Conservation (phyloP, 64 coral and sea anemone genomes). For the Stichodactyla mertensii region DNA sequence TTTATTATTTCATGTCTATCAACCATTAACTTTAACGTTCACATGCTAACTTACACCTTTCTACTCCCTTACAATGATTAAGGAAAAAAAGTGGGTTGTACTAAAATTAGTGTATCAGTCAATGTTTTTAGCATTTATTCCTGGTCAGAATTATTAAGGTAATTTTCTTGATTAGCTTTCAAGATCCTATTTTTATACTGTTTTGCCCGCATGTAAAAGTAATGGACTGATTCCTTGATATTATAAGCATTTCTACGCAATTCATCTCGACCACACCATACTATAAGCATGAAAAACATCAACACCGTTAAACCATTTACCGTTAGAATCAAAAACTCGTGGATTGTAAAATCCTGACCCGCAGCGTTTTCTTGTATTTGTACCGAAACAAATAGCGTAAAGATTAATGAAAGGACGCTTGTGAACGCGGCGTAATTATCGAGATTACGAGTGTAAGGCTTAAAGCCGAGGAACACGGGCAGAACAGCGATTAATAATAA, state of each 20-base stretch:
- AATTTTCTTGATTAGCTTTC: too few relatives aligned
- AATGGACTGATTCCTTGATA: not conserved
- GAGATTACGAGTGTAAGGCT: not conserved
- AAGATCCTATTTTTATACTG: not conserved
- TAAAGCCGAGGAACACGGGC: not conserved
- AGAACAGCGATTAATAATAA: not conserved
- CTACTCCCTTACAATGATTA: too few relatives aligned
- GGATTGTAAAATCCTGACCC: not conserved
- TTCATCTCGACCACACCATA: not conserved
- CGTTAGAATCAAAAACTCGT: not conserved
- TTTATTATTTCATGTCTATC: too few relatives aligned
- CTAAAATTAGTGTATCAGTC: too few relatives aligned
- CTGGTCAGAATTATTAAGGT: too few relatives aligned
- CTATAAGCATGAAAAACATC: not conserved
- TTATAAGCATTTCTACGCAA: not conserved
- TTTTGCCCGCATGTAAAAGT: not conserved
- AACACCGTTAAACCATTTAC: not conserved
- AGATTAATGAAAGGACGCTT: not conserved
- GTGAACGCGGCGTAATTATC: not conserved
- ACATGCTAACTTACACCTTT: too few relatives aligned
- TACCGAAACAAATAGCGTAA: not conserved
- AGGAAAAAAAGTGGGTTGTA: too few relatives aligned
- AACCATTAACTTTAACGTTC: too few relatives aligned
- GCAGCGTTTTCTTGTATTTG: not conserved
- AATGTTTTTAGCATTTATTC: too few relatives aligned